Evolutionary conservation across 2,888 invertebrate genomes (phyloP).

Genomic region (Oscheius myriophilus): DNA sequence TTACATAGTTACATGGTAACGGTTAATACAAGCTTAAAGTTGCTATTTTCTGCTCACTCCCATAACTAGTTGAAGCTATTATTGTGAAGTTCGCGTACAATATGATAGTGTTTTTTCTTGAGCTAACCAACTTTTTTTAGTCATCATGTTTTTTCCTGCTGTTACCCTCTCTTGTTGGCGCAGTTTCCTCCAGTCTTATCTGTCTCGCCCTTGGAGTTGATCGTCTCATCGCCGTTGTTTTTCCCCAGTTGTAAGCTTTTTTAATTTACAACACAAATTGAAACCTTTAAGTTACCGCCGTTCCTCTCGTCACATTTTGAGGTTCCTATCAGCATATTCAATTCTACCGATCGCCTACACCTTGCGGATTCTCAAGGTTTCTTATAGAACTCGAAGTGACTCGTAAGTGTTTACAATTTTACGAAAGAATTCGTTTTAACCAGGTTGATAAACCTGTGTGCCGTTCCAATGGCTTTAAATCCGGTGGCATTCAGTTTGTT

Average conservation of each 20-base stretch:
- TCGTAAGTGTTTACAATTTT: not conserved
- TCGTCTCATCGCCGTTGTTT: constrained; percentile 1
- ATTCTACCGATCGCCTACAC: constrained; percentile 4
- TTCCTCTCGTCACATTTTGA: not conserved
- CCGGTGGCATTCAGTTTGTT: constrained; percentile 5
- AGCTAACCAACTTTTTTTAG: not conserved
- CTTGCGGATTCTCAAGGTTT: not conserved
- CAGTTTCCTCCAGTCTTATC: constrained; percentile 5
- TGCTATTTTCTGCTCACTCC: too few relatives aligned
- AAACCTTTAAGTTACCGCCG: not conserved
- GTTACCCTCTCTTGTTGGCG: not conserved
- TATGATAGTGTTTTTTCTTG: too few relatives aligned
- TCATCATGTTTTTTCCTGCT: not conserved
- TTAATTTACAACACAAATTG: not conserved
- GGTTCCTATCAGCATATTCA: not conserved
- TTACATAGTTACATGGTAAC: too few relatives aligned
- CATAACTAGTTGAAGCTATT: too few relatives aligned
- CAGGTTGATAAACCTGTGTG: not conserved
- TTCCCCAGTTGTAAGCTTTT: not conserved
- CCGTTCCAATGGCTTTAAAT: not conserved
- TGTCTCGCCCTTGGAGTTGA: constrained; percentile 1
- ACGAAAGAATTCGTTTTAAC: not conserved
- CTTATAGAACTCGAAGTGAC: not conserved
- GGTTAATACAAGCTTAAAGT: too few relatives aligned
- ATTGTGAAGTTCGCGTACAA: too few relatives aligned